Conservation (phyloP, 2,797 vertebrate species). For the Halcyon badia region DNA sequence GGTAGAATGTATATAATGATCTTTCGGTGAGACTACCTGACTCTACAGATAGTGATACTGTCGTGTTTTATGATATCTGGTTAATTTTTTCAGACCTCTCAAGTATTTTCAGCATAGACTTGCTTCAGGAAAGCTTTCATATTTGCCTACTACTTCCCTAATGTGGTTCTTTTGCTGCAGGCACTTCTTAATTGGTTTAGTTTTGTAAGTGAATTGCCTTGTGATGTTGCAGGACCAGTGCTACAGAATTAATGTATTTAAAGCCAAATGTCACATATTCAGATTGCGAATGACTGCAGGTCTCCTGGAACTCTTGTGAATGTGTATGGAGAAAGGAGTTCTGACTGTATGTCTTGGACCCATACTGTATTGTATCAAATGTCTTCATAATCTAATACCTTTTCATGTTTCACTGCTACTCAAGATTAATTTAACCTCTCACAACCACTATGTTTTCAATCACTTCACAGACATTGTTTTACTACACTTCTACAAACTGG, state of each 20-base stretch:
- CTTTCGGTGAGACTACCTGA: not conserved
- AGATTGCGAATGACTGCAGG: not conserved
- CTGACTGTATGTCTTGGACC: not conserved
- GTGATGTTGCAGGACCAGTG: not conserved
- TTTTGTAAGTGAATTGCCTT: constrained; percentile 20
- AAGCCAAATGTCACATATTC: not conserved
- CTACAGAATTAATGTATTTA: not conserved
- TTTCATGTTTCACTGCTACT: not conserved
- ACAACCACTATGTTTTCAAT: not conserved
- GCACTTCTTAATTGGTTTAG: constrained; percentile 36
- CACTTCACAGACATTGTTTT: not conserved
- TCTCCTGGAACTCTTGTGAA: not conserved
- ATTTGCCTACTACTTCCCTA: not conserved
- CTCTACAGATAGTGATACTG: not conserved
- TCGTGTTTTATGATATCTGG: not conserved
- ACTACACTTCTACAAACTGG: not conserved
- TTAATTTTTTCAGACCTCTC: not conserved
- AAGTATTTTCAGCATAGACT: not conserved
- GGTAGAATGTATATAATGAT: not conserved
- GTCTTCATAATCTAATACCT: not conserved
- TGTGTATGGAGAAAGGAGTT: not conserved
- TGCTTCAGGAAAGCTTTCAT: not conserved
- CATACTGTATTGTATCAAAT: not conserved
- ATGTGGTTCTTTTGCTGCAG: not conserved
- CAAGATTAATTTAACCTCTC: not conserved